Conservation (phyloP, 2,888 invertebrate genomes). For the Phalera bucephala region DNA sequence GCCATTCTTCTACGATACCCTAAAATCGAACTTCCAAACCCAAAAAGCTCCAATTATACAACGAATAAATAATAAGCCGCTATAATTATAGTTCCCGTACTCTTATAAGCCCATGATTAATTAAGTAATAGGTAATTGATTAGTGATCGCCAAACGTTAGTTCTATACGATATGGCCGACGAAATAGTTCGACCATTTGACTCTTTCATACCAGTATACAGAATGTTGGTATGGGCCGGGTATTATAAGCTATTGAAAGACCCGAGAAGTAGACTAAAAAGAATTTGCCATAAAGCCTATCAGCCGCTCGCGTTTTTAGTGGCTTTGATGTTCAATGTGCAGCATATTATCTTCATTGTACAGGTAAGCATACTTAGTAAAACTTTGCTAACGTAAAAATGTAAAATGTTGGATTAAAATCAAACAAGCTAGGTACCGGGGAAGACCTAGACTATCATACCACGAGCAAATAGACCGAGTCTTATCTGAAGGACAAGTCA, state of each 20-base stretch:
- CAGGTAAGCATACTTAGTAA: no score
- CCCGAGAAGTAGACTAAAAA: conserved; percentile 22
- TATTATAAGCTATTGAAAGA: conserved; percentile 34
- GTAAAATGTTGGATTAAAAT: no score
- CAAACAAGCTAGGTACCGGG: no score
- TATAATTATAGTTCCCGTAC: not conserved
- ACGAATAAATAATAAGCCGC: conserved; percentile 5
- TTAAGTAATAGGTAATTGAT: conserved; percentile 12
- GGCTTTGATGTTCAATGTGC: conserved; percentile 19
- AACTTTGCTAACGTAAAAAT: no score
- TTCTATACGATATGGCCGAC: conserved; percentile 14
- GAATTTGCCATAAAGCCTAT: conserved; percentile 30
- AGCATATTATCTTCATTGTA: conserved; percentile 35
- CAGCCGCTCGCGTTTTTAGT: conserved; percentile 24
- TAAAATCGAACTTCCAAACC: no score
- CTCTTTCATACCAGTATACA: conserved; percentile 35
- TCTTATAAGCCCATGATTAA: not conserved
- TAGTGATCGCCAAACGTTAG: conserved; percentile 7
- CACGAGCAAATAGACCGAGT: no score
- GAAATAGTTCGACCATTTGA: conserved; percentile 37
- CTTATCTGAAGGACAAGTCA: no score
- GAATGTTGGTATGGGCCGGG: conserved; percentile 34
- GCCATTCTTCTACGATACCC: no score
- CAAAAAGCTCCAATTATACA: conserved; percentile 13
- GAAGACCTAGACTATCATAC: no score